Evolutionary conservation across 2,888 invertebrate species (phyloP).

Genomic region (Chesias legatella): DNA sequence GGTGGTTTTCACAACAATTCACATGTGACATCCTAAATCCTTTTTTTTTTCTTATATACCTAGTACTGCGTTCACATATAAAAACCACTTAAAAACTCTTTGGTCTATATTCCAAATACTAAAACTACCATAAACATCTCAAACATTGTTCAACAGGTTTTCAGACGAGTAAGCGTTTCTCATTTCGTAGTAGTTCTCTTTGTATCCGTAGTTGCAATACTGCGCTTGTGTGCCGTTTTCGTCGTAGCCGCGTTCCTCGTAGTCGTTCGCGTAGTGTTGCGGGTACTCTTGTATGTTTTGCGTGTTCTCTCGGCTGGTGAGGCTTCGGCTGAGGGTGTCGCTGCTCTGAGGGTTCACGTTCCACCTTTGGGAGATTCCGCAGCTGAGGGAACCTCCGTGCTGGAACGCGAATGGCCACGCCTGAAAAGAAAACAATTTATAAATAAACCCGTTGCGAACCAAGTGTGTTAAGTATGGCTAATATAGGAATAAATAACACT

Average conservation of each 20-base stretch:
- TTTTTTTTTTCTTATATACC: too few relatives aligned
- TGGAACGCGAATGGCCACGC: conserved; percentile 92
- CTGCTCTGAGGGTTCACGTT: conserved; percentile 49
- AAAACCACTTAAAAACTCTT: conserved; percentile 6
- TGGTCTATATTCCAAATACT: conserved; percentile 15
- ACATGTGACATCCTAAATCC: too few relatives aligned
- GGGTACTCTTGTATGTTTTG: conserved; percentile 44
- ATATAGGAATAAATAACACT: too few relatives aligned
- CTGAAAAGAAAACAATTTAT: conserved; percentile 67
- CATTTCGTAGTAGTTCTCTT: conserved; percentile 65
- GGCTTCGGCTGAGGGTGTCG: conserved; percentile 35
- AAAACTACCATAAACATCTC: conserved; percentile 1
- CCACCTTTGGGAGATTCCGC: conserved; percentile 70
- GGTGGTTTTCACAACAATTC: too few relatives aligned
- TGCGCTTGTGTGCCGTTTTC: conserved; percentile 55
- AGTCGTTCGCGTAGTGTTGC: conserved; percentile 66
- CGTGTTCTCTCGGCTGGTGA: conserved; percentile 24
- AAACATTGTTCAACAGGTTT: conserved; percentile 55
- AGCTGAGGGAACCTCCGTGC: conserved; percentile 76
- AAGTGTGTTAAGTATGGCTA: too few relatives aligned
- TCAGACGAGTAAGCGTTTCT: conserved; percentile 56
- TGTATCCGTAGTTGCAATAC: conserved; percentile 66
- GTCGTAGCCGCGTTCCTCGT: conserved; percentile 61
- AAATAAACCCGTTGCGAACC: too few relatives aligned
- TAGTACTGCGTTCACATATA: too few relatives aligned